These are phyloP conservation scores for Belgica antarctica DNA, from an alignment of 2,888 invertebrate genomes.

Conservation along the genomic window DNA sequence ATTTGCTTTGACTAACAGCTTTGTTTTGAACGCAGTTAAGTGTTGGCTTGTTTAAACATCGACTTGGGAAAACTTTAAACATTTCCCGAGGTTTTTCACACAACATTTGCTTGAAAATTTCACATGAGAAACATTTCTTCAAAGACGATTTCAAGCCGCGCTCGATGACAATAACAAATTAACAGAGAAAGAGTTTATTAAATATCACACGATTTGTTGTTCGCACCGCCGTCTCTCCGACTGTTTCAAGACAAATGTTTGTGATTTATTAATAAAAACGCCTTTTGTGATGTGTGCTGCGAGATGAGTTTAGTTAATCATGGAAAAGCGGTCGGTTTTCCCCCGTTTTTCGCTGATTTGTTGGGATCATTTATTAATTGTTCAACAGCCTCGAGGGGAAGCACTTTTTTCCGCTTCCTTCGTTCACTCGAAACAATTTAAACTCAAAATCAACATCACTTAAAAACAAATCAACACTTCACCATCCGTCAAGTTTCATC, in stretches of 20 bases:
- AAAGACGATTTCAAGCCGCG: constrained; percentile 9
- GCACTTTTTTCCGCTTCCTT: not conserved
- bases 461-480: constrained; percentile 40
- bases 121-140: constrained; percentile 8
- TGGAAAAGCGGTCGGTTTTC: not conserved
- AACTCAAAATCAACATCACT: constrained; percentile 32
- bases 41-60: not conserved
- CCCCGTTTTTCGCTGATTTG: not conserved
- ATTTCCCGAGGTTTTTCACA: too few species aligned
- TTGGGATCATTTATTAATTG: not conserved
- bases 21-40: not conserved
- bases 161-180: constrained; percentile 42
- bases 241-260: constrained; percentile 33
- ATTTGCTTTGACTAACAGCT: constrained; percentile 5
- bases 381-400: not conserved
- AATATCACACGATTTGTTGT: constrained; percentile 40
- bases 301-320: constrained; percentile 8
- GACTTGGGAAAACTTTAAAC: not conserved
- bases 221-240: constrained; percentile 29
- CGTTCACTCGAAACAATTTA: constrained; percentile 2
- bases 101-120: not conserved
- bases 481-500: constrained; percentile 35
- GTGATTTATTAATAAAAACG: constrained; percentile 34
- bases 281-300: constrained; percentile 17
- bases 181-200: constrained; percentile 42